phyloP scores from a whole-genome alignment of 2,797 vertebrate genomes.

The Aphelocoma californica region DNA sequence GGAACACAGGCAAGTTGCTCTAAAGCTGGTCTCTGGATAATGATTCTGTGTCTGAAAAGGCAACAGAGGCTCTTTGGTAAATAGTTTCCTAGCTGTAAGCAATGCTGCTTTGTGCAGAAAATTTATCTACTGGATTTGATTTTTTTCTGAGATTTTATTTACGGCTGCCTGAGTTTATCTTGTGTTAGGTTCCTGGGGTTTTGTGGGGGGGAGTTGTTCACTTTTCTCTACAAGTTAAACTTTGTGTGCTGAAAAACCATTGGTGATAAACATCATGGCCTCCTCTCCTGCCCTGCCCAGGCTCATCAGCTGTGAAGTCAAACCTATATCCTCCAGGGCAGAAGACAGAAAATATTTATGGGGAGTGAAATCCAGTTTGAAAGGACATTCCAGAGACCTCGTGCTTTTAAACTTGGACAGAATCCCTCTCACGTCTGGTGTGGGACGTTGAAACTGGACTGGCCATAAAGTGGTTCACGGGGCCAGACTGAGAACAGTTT shows the following conservation, averaged over 20 bases:
- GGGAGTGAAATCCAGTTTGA: slow-evolving; percentile 40
- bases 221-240: neutral
- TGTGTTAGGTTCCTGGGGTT: neutral
- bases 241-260: neutral
- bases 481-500: slow-evolving; percentile 50
- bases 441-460: slow-evolving; percentile 1
- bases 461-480: slow-evolving; percentile 10
- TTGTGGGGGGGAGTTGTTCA: neutral
- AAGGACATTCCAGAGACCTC: slow-evolving; percentile 27
- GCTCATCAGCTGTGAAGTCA: neutral
- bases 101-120: neutral
- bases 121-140: neutral
- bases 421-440: neutral
- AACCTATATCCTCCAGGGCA: neutral
- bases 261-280: neutral
- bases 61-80: neutral
- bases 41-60: neutral
- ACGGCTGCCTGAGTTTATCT: neutral
- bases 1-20: neutral
- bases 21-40: neutral
- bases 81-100: neutral
- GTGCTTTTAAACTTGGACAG: slow-evolving; percentile 31
- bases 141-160: neutral
- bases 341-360: slow-evolving; percentile 47
- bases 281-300: neutral